These are phyloP conservation scores for Sceliomorpha sp. DNA, from an alignment of 2,888 invertebrate species.

Conservation along the genomic window DNA sequence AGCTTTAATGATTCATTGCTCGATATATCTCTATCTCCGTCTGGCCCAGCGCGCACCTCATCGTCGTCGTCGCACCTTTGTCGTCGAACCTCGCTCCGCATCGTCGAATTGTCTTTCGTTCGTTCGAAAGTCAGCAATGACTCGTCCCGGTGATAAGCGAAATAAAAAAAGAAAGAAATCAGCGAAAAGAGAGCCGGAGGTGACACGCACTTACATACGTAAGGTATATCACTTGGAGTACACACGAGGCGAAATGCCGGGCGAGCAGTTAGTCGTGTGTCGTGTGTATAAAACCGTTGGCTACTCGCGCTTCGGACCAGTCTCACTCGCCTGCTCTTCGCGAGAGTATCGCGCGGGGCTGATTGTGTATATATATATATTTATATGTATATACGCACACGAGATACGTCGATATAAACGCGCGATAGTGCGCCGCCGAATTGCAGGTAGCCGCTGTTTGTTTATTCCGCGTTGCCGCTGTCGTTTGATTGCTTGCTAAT, in stretches of 20 bases:
- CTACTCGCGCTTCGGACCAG: slow-evolving; percentile 73
- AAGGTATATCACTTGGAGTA: slow-evolving; percentile 5
- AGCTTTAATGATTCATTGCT: no score
- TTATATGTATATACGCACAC: no score
- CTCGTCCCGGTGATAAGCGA: background rate
- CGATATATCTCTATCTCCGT: no score
- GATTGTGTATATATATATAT: no score
- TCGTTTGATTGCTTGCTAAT: background rate
- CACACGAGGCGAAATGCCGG: slow-evolving; percentile 25
- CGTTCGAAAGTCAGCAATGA: background rate
- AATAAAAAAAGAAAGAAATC: no score
- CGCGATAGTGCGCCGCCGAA: slow-evolving; percentile 13
- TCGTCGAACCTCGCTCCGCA: no score
- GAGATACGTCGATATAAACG: slow-evolving; percentile 5
- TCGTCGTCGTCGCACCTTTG: no score
- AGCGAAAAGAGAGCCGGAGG: background rate
- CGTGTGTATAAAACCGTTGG: slow-evolving; percentile 74
- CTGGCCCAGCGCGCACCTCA: no score
- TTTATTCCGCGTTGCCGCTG: background rate
- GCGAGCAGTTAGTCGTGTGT: slow-evolving; percentile 45
- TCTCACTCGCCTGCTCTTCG: slow-evolving; percentile 71
- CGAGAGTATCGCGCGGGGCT: slow-evolving; percentile 63
- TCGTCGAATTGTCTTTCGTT: background rate
- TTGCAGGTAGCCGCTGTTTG: slow-evolving; percentile 25
- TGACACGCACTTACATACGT: background rate